phyloP scores from a whole-genome alignment of 1,140 invertebrate species.

The Amphibalanus amphitrite region DNA sequence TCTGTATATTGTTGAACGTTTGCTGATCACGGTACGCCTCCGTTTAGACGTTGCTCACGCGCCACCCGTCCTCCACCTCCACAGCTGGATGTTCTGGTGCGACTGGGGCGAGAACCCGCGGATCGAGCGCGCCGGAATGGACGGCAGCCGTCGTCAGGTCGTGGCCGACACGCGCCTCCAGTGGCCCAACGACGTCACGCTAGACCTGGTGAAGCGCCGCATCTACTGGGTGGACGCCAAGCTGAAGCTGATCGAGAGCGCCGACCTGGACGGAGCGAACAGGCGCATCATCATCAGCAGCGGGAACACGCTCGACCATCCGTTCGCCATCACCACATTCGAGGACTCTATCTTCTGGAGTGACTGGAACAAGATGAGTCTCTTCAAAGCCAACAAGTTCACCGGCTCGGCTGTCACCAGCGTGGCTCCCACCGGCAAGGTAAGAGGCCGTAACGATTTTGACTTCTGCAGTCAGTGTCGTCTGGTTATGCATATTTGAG shows the following conservation, averaged over 20 bases:
- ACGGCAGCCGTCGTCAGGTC: constrained; percentile 71
- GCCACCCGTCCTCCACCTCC: no score
- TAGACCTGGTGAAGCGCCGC: constrained; percentile 62
- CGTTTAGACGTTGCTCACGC: no score
- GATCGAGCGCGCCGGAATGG: constrained; percentile 84
- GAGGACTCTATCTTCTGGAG: constrained; percentile 93
- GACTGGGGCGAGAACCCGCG: constrained; percentile 79
- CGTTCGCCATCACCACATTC: constrained; percentile 80
- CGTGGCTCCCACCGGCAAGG: constrained; percentile 51
- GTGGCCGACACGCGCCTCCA: constrained; percentile 77
- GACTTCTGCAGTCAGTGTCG: no score
- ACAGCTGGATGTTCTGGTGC: constrained; percentile 85
- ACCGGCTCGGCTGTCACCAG: constrained; percentile 57
- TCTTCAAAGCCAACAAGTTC: constrained; percentile 87
- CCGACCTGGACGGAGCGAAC: constrained; percentile 65
- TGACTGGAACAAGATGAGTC: constrained; percentile 85
- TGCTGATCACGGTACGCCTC: background rate
- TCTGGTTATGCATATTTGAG: no score
- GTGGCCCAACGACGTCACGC: constrained; percentile 90
- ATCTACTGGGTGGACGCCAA: constrained; percentile 96
- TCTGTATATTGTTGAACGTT: no score
- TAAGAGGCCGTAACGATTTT: no score
- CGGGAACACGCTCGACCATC: constrained; percentile 55
- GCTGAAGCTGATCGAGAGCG: constrained; percentile 63
- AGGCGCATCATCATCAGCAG: constrained; percentile 44